Evolutionary conservation across 2,888 invertebrate genomes (phyloP).

Genomic region (Drosophila diplacantha): DNA sequence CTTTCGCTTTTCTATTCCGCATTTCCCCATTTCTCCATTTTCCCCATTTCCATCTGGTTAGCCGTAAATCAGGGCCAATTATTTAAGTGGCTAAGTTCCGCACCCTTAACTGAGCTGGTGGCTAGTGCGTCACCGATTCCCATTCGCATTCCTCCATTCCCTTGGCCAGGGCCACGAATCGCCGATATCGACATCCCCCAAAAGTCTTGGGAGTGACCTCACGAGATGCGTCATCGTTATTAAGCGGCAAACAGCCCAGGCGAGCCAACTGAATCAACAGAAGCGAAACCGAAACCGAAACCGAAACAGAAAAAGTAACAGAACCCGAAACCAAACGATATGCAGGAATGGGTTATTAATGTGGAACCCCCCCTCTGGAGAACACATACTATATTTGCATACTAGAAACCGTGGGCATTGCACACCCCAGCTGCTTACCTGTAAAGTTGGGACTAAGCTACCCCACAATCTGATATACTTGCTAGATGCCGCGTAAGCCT

Average conservation of each 20-base stretch:
- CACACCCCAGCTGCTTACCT: neutral
- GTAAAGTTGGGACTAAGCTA: neutral
- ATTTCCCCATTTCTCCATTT: constrained; percentile 1
- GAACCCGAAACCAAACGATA: constrained; percentile 14
- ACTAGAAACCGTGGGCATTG: neutral
- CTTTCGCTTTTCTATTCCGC: constrained; percentile 31
- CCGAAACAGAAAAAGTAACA: constrained; percentile 3
- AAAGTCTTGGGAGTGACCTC: constrained; percentile 55
- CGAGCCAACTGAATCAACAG: constrained; percentile 26
- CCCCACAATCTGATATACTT: neutral
- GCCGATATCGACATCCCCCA: constrained; percentile 35
- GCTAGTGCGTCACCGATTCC: constrained; percentile 56
- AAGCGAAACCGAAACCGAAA: constrained; percentile 12
- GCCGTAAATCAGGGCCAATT: constrained; percentile 60
- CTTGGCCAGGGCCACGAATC: constrained; percentile 14
- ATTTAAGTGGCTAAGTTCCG: constrained; percentile 31
- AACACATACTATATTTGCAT: neutral
- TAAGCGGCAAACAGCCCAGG: constrained; percentile 40
- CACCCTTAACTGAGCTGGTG: constrained; percentile 10
- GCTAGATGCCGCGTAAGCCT: neutral
- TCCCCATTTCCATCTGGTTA: constrained; percentile 32
- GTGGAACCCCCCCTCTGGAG: constrained; percentile 16
- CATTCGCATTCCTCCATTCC: constrained; percentile 1
- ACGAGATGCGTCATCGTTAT: constrained; percentile 65
- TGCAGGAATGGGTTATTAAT: constrained; percentile 13